Evolutionary conservation across 2,888 invertebrate genomes (phyloP), one percentile per base, ranked within the genome.

Genomic region (Gnatocerus cornutus): DNA sequence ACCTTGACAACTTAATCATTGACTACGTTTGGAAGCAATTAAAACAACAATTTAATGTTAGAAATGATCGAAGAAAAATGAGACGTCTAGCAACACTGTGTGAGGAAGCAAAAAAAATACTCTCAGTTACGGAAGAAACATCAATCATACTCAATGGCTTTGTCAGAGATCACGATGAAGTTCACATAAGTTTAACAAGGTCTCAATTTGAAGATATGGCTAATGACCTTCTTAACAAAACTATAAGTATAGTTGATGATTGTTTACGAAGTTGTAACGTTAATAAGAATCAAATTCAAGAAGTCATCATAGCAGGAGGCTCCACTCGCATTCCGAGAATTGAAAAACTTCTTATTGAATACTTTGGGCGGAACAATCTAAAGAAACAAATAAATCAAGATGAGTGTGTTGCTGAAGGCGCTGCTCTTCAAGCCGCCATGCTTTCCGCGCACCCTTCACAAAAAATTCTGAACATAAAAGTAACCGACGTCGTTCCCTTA

Each of bases 261-360:
- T 77, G 76, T 56, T 66, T 80, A 39, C 43, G 68, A 16, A 73
- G 67, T 39, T 68, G 71, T 0, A 66, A 62, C 5, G 14, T 80
- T 8, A 12, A 45, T 0, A 73, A 73, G 67, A 33, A 56, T 1
- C 69, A 78, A 0, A 78, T 80, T n/a, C 73, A 74, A 27, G 77
- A 79, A 39, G 72, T 80, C 29, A 68, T 80, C 8, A 29, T 80
- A 9, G 74, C 79, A 0, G 80, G 80, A 10, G 79, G 80, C 27
- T 76, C 78, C 0, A 77, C 78, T 0, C 71, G 76, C 39, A 79
- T 80, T 16, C 79, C 79, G 7, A 75, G 76, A 72, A 67, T 81
- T 8, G 72, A 74, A 43, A 41, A 74, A 50, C 16, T 76, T 33
- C 12, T 80, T 3, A 46, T 55, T 7, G 33, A 72, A 0, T 76